Evolutionary conservation across 2,113 vertebrate species (phyloP), one percentile per base, ranked within the genome.

Genomic region (human (Homo sapiens)): DNA sequence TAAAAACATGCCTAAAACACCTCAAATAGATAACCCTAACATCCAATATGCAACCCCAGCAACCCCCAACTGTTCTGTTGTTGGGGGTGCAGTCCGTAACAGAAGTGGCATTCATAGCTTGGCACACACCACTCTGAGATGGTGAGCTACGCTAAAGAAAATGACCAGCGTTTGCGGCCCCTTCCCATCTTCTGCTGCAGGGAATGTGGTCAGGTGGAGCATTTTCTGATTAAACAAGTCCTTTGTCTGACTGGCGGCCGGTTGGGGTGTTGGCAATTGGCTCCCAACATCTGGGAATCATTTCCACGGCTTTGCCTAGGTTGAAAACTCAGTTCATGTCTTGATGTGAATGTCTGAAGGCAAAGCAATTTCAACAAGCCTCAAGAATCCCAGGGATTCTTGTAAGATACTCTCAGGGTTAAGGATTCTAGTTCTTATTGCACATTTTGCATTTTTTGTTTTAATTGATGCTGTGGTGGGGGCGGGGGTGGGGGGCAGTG

Each of bases 241-340:
- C 68, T 92, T 61, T 81, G 89, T 92, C 55, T 78, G 85, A 78
- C 66, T 61, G 11, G 59, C 87, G 97, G 98, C 95, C 73, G 35
- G 25, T 17, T 59, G 50, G 68, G 97, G 80, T 95, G 76, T n/a
- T 98, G 92, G 89, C 93, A 91, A 12, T 89, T 95, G 52, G 50
- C 93, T 97, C 72, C 10, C 85, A 97, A 94, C 94, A 96, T 97
- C 98, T 98, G 97, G 97, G 96, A 98, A 94, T 96, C 0, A 95
- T 98, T 98, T 98, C 96, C 88, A 85, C 70, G 93, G 91, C 61
- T 95, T 89, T 84, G 97, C 96, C 90, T 94, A 27, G 48, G 73
- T 95, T 97, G 97, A 79, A 98, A 98, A 90, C 48, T n/a, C 72
- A 52, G 32, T 79, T 93, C 97, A 72, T 35, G 52, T 27, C 81